phyloP scores from a whole-genome alignment of 2,888 invertebrate genomes.

The Petrolisthes cinctipes region DNA sequence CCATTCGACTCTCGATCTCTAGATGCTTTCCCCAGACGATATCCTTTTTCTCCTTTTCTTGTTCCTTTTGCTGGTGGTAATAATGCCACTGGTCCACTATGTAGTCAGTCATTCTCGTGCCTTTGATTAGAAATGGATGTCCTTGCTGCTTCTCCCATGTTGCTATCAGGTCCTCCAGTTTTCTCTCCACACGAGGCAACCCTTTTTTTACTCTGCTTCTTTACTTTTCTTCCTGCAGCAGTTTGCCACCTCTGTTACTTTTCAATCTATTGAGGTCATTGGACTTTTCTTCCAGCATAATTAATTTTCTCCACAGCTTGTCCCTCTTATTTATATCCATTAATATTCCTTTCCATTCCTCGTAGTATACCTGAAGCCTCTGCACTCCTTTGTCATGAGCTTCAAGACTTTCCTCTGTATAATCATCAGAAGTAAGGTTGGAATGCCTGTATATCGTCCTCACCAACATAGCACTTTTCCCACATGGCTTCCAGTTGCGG shows the following conservation, averaged over 20 bases:
- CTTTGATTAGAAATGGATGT: constrained; percentile 31
- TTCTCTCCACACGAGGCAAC: constrained; percentile 45
- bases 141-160: constrained; percentile 35
- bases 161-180: constrained; percentile 15
- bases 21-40: constrained; percentile 15
- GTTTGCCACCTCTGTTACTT: constrained; percentile 87
- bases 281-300: constrained; percentile 81
- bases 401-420: constrained; percentile 83
- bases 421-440: constrained; percentile 69
- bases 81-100: constrained; percentile 44
- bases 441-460: too few relatives aligned
- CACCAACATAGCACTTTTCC: too few relatives aligned
- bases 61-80: constrained; percentile 2
- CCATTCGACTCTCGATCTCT: constrained; percentile 44
- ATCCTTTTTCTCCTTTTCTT: constrained; percentile 24
- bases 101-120: constrained; percentile 37
- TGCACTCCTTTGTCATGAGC: constrained; percentile 84
- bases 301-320: constrained; percentile 81
- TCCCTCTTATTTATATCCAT: constrained; percentile 31
- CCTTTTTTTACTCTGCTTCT: constrained; percentile 47
- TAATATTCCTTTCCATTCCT: constrained; percentile 61
- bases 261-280: constrained; percentile 79
- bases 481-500: too few relatives aligned
- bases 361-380: constrained; percentile 73
- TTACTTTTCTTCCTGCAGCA: constrained; percentile 81